Evolutionary conservation across 2,888 invertebrate species (phyloP).

Genomic region (Apodemia hepburni): DNA sequence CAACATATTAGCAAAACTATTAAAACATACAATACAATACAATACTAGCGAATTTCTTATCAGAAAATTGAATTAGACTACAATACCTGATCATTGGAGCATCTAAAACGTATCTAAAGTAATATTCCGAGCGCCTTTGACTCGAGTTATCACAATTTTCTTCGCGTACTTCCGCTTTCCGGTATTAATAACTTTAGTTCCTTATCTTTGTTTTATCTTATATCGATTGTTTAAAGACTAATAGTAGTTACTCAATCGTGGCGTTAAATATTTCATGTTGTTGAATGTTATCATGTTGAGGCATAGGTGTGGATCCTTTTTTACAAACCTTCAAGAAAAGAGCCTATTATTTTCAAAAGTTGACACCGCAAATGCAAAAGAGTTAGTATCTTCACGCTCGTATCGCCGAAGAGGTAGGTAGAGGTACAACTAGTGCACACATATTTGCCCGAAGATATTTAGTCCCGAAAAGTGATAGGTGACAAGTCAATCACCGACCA

Average conservation of each 20-base stretch:
- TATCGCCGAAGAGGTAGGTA: no score
- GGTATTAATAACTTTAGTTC: background rate
- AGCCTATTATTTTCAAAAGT: no score
- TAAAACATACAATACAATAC: no score
- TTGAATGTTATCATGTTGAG: background rate
- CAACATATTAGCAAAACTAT: no score
- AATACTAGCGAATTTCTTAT: background rate
- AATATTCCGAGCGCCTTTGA: background rate
- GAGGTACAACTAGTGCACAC: no score
- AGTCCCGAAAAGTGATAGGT: no score
- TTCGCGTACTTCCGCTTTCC: background rate
- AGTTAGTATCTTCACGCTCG: no score
- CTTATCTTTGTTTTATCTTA: constrained; percentile 6
- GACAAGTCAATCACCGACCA: no score
- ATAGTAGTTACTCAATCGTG: background rate
- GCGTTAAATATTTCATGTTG: background rate
- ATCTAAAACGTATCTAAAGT: background rate
- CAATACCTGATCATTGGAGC: background rate
- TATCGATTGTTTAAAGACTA: background rate
- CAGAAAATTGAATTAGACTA: background rate
- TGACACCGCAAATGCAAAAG: no score
- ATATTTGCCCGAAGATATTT: no score
- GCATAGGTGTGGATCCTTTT: background rate
- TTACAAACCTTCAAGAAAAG: background rate
- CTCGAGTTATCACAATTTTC: background rate